These are phyloP conservation scores for Aspidapion aeneum DNA, from an alignment of 2,888 invertebrate genomes.

Conservation along the genomic window DNA sequence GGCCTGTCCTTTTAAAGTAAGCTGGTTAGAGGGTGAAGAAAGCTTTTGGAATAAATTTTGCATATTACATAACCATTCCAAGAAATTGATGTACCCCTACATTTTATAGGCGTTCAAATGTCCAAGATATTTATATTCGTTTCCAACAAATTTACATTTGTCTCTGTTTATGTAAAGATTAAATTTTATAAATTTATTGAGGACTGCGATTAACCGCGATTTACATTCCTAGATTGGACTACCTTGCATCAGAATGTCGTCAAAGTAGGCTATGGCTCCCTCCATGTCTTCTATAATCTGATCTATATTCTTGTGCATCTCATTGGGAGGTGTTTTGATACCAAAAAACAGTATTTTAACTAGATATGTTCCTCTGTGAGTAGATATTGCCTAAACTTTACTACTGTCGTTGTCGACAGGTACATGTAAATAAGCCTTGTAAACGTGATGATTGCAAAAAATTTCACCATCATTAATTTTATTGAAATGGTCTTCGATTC, in stretches of 20 bases:
- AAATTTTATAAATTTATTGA: neutral
- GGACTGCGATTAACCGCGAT: slow-evolving; percentile 7
- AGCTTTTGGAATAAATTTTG: no score
- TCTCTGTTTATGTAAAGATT: no score
- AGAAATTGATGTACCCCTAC: no score
- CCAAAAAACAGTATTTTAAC: slow-evolving; percentile 16
- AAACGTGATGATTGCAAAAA: no score
- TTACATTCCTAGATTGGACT: slow-evolving; percentile 17
- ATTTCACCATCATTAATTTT: no score
- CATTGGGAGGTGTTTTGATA: slow-evolving; percentile 26
- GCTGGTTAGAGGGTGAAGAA: no score
- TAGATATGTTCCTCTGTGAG: slow-evolving; percentile 13
- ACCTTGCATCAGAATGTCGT: slow-evolving; percentile 28
- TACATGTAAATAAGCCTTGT: slow-evolving; percentile 28
- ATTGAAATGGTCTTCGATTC: no score
- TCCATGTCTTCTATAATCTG: neutral
- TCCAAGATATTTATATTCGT: no score
- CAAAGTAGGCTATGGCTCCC: slow-evolving; percentile 19
- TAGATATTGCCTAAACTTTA: slow-evolving; percentile 18
- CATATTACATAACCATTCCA: no score
- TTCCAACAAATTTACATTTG: no score
- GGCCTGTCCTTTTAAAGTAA: no score
- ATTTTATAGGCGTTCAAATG: no score
- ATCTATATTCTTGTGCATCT: slow-evolving; percentile 20
- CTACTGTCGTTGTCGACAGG: slow-evolving; percentile 22